Percentiles rank a stretch among this genome's conserved stretches.
phyloP scores from a whole-genome alignment of 2,797 vertebrate genomes.

The Dryobates pubescens region DNA sequence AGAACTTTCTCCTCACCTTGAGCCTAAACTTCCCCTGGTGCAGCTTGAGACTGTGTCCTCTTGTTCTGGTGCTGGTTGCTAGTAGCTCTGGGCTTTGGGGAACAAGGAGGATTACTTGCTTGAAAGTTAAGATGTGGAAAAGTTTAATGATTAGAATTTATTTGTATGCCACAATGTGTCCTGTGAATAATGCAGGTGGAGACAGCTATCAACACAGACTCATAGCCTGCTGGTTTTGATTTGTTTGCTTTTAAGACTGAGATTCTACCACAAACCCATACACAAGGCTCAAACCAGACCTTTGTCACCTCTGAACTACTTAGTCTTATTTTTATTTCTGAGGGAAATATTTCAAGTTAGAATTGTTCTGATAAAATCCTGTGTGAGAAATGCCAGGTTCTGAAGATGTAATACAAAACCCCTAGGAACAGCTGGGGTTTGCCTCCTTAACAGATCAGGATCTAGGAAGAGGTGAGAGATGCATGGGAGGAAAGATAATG shows the following conservation, averaged over 20 bases:
- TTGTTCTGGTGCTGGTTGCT: too few relatives aligned
- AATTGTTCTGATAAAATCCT: not conserved
- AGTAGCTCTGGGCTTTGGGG: not conserved
- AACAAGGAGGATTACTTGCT: not conserved
- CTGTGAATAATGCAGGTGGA: not conserved
- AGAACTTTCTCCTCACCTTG: too few relatives aligned
- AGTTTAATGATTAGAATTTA: not conserved
- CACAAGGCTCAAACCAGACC: fast-evolving
- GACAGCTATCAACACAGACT: not conserved
- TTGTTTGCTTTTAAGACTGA: not conserved
- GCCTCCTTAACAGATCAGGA: not conserved
- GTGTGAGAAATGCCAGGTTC: not conserved
- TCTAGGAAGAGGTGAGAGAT: not conserved
- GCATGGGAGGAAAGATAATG: not conserved
- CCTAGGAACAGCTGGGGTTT: not conserved
- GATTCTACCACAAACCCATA: not conserved
- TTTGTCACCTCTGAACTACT: not conserved
- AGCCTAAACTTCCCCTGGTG: too few relatives aligned
- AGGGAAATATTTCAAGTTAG: not conserved
- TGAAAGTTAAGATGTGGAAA: not conserved
- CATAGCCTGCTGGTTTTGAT: not conserved
- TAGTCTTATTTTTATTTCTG: not conserved
- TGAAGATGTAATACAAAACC: not conserved
- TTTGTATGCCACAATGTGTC: not conserved
- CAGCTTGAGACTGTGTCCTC: too few relatives aligned